A percentile compares a stretch with the other conserved stretches of the same genome.
Evolutionary conservation across 2,113 vertebrate genomes (phyloP).

Genomic region (Myrmecophaga tridactyla): DNA sequence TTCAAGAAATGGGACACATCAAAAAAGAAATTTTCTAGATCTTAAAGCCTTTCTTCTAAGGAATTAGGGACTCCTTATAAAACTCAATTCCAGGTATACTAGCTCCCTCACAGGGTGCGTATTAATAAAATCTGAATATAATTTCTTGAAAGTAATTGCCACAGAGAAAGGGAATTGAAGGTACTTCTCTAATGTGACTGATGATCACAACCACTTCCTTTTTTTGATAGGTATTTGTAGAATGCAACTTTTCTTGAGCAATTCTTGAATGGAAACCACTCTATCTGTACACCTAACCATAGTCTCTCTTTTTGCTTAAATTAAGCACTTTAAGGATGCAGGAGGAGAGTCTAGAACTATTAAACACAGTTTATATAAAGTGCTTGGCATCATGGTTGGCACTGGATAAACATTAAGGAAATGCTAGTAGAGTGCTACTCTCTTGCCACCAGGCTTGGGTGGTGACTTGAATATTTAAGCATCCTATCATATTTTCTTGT

Average conservation of each 20-base stretch:
- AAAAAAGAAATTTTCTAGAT: neutral
- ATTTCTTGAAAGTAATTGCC: constrained; percentile 47
- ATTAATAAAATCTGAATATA: constrained; percentile 36
- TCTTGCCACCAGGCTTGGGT: neutral
- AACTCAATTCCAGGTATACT: constrained; percentile 4
- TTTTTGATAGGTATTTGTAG: neutral
- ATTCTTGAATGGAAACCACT: neutral
- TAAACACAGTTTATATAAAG: neutral
- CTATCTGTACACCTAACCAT: neutral
- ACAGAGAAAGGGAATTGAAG: neutral
- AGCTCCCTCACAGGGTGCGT: neutral
- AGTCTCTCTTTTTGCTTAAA: neutral
- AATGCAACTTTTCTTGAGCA: neutral
- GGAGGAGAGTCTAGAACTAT: neutral
- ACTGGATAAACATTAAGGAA: neutral
- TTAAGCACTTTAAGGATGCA: neutral
- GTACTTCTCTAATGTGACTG: neutral
- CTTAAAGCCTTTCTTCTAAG: neutral
- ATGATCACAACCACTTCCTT: neutral
- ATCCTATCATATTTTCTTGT: neutral
- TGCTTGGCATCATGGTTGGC: neutral
- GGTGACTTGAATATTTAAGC: neutral
- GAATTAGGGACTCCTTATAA: neutral
- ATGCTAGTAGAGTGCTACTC: neutral
- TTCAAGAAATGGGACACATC: neutral